phyloP scores from a whole-genome alignment of 2,113 vertebrate species.

The Python bivittatus region DNA sequence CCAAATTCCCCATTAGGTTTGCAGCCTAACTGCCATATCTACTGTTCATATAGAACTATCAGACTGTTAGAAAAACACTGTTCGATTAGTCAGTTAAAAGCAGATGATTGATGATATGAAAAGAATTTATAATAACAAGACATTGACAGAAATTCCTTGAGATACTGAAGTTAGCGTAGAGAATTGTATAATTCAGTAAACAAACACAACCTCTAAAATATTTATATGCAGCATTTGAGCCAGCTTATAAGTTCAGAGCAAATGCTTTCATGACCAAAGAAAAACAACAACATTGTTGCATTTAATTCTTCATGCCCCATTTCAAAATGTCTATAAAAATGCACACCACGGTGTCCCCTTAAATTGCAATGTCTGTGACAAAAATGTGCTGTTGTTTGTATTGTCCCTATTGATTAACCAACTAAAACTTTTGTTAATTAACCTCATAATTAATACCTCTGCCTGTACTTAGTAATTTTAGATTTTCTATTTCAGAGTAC shows the following conservation, averaged over 20 bases:
- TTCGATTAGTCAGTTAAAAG: not conserved
- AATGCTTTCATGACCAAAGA: not conserved
- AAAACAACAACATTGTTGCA: not conserved
- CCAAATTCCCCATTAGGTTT: not conserved
- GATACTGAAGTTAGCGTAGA: not conserved
- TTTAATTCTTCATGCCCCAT: not conserved
- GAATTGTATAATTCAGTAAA: not conserved
- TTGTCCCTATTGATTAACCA: not conserved
- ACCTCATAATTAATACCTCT: not conserved
- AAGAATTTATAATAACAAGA: not conserved
- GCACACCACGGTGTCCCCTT: not conserved
- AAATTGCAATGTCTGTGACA: not conserved
- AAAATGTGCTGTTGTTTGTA: not conserved
- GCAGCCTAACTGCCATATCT: not conserved
- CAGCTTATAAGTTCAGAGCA: not conserved
- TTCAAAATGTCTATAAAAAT: not conserved
- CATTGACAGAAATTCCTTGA: not conserved
- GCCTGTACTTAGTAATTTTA: not conserved
- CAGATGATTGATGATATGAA: not conserved
- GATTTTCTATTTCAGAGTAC: not conserved
- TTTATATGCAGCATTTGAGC: not conserved
- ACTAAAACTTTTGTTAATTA: not conserved
- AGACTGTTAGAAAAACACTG: not conserved
- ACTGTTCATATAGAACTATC: not conserved
- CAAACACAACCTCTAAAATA: not conserved